Base-by-base conservation (phyloP, 1,140 invertebrate species). In the Apis florea region DNA sequence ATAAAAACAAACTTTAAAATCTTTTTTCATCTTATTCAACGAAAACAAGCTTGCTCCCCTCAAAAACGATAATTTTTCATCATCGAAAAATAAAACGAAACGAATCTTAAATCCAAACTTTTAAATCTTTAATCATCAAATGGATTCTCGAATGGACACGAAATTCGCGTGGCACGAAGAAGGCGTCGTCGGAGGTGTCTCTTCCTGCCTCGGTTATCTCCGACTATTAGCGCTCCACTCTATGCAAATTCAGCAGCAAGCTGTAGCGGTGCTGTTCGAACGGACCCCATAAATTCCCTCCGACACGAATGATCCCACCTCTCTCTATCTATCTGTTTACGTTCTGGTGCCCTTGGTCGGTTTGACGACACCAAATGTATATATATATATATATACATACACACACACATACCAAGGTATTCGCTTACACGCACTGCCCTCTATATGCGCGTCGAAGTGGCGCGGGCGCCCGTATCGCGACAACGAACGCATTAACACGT, bases 211-310 rank as follows among this genome's bases (percentile, higher is more conserved):
- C 81, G 83, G 89, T 91, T 92, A 92, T 93, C 92, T 90, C 77
- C 63, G 89, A 89, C 92, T 93, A 93, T 93, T 93, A 93, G 91
- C 89, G 82, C 85, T 90, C 84, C 85, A 84, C 90, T 90, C 88
- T 90, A 93, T 92, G 92, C 90, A 93, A 93, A 93, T 92, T 91
- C 89, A 89, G 85, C 83, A 88, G 90, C 89, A 88, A 82, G 85
- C 77, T 79, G 86, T 85, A 90, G 84, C 87, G 83, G 82, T 90
- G 85, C 86, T 79, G 88, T 82, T 90, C 86, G 87, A 85, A 86
- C 90, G 91, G 87, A 91, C 86, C 91, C 91, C 89, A 93, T 93
- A 93, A 93, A 93, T 93, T 93, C 88, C 85, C 83, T 79, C 64
- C 86, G 90, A 91, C 90, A 90, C 88, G 90, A 91, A 88, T 91